phyloP scores from a whole-genome alignment of 2,888 invertebrate species.

The Euphydryas editha region DNA sequence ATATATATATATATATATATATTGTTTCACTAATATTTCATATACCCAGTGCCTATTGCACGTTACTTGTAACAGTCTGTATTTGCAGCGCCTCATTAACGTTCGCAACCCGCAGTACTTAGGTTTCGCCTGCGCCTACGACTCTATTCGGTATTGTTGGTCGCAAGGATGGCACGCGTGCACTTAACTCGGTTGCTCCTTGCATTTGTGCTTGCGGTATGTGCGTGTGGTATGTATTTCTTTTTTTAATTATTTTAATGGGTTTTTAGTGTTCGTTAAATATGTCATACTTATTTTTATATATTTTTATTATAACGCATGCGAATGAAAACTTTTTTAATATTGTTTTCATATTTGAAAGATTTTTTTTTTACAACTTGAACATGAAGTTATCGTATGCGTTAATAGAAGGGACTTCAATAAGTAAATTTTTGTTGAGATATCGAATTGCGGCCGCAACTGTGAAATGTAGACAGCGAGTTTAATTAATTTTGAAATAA shows the following conservation, averaged over 20 bases:
- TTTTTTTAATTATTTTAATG: slow-evolving; percentile 5
- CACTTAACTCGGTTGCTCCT: slow-evolving; percentile 32
- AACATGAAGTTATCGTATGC: not conserved
- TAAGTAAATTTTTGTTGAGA: no score
- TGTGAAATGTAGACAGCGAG: no score
- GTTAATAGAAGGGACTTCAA: not conserved
- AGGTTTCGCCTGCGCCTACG: slow-evolving; percentile 9
- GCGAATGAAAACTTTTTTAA: no score
- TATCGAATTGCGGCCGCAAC: not conserved
- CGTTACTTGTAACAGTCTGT: slow-evolving; percentile 1
- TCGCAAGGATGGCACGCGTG: slow-evolving; percentile 57
- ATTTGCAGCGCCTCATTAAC: slow-evolving; percentile 2
- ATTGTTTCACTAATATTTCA: slow-evolving; percentile 2
- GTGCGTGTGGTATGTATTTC: slow-evolving; percentile 48
- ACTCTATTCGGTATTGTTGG: slow-evolving; percentile 38
- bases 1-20: no score
- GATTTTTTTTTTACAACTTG: no score
- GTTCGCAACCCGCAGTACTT: slow-evolving; percentile 17
- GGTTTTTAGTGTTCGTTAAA: not conserved
- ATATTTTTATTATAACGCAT: not conserved
- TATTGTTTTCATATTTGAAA: no score
- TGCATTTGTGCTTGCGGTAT: slow-evolving; percentile 41
- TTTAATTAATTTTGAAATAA: no score
- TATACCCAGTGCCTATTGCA: not conserved
- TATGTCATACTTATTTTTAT: no score